Evolutionary conservation across 1,140 invertebrate genomes (phyloP).

Genomic region (Micrasema minimum): DNA sequence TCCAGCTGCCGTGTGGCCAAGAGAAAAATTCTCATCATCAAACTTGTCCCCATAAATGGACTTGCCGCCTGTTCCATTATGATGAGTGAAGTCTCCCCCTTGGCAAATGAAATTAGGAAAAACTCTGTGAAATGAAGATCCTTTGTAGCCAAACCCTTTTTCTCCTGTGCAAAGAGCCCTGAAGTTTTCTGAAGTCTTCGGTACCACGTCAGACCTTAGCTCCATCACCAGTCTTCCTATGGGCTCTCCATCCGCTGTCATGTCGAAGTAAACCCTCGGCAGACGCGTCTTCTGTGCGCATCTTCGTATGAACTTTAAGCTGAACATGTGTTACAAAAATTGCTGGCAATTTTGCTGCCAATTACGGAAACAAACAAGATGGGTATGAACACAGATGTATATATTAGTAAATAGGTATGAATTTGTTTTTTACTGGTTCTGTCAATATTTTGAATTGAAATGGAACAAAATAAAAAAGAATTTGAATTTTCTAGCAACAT

Average conservation of each 20-base stretch:
- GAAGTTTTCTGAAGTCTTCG: conserved; percentile 85
- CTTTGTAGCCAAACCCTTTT: conserved; percentile 84
- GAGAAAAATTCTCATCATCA: conserved; percentile 83
- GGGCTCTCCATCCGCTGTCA: conserved; percentile 67
- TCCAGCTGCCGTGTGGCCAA: conserved; percentile 80
- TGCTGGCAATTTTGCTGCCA: background rate
- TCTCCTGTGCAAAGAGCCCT: conserved; percentile 83
- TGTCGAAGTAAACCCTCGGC: conserved; percentile 66
- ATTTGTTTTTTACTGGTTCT: too few relatives aligned
- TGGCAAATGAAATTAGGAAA: conserved; percentile 92
- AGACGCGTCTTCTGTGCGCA: background rate
- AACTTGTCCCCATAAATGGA: conserved; percentile 85
- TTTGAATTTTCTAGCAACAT: too few relatives aligned
- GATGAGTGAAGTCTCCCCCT: conserved; percentile 81
- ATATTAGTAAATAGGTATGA: too few relatives aligned
- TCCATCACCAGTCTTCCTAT: conserved; percentile 80
- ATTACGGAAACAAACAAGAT: background rate
- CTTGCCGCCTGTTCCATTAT: conserved; percentile 84
- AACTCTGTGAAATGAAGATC: conserved; percentile 81
- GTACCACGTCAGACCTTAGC: conserved; percentile 77
- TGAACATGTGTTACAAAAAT: background rate
- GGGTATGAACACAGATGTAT: too few relatives aligned
- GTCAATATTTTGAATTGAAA: too few relatives aligned
- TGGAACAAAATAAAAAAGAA: too few relatives aligned
- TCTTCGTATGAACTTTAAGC: background rate